These are phyloP conservation scores for Druon quercuslanigerum DNA, from an alignment of 1,140 invertebrate species.

Conservation along the genomic window DNA sequence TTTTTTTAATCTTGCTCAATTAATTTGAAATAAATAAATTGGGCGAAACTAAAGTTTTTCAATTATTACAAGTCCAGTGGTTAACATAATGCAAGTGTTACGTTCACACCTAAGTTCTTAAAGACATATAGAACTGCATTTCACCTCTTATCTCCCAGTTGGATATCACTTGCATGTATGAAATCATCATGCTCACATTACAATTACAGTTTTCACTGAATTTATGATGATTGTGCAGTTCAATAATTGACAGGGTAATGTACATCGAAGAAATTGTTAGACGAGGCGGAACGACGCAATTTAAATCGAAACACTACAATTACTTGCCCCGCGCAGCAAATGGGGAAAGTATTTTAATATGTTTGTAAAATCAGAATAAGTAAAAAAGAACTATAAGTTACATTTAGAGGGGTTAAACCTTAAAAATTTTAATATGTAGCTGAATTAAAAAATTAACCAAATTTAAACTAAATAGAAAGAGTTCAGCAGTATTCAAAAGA, in stretches of 20 bases:
- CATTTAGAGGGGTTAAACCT: neutral
- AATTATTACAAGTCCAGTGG: conserved; percentile 9
- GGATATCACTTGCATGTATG: neutral
- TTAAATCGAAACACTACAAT: neutral
- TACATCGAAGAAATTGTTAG: neutral
- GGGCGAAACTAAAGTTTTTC: neutral
- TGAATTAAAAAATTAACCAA: too few species aligned
- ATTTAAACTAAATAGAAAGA: too few species aligned
- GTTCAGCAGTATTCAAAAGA: too few species aligned
- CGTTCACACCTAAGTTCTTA: conserved; percentile 9
- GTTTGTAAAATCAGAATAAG: neutral
- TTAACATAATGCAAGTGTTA: conserved; percentile 13
- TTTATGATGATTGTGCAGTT: neutral
- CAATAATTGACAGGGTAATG: neutral
- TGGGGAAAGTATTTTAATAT: neutral
- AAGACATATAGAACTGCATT: neutral
- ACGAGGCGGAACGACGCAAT: neutral
- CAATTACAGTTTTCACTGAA: conserved; percentile 15
- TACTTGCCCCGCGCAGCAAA: neutral
- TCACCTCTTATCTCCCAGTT: conserved; percentile 4
- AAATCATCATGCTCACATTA: neutral
- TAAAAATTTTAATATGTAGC: too few species aligned
- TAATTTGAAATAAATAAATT: neutral
- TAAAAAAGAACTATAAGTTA: neutral
- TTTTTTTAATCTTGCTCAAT: too few species aligned